Base-by-base conservation (phyloP, 1,140 invertebrate species). In the Lucilia cuprina region DNA sequence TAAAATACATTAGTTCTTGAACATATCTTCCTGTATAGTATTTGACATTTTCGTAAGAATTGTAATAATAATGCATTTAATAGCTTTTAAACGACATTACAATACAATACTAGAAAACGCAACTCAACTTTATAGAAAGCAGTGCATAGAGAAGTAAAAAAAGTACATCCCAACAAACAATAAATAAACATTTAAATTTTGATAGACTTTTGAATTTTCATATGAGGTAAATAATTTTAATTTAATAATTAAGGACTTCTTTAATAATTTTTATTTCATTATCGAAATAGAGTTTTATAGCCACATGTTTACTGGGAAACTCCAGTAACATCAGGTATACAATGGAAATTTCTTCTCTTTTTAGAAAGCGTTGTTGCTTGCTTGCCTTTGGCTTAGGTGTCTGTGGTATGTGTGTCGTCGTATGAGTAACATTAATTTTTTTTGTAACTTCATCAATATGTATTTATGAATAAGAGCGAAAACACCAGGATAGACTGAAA, bases 51-150 rank as follows among this genome's bases (percentile, higher is more conserved):
- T 70, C 17, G 60, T 60, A 70, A 70, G 19, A 70, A 70, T 70
- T 7, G 10, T 12, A 70, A 70, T 21, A 60, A 60, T 60, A 70
- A 70, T 70, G 65, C 65, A 70, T 70, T 70, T 70, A 70, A 70
- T 70, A 25, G 65, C 65, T 70, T 70, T 70, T 70, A 70, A 70
- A 70, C 19, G 65, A 70, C 21, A 70, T 70, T 21, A 70, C 65
- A 70, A 70, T 70, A 21, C 65, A 21, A 55, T 70, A 21, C 65
- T 14, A 60, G 12, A n/a, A 60, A 60, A 60, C 41, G 41, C 41
- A 41, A 41, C 41, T 41, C 41, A 41, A 5, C 41, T 41, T 5
- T 5, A 41, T 17, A 60, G 2, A 60, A 60, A 2, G 14, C 55
- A 60, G 14, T 60, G 55, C 55, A 7, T n/a, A n/a, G 14, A n/a